These are phyloP conservation scores for Spondyliosoma cantharus DNA, from an alignment of 2,797 vertebrate species.

Conservation along the genomic window DNA sequence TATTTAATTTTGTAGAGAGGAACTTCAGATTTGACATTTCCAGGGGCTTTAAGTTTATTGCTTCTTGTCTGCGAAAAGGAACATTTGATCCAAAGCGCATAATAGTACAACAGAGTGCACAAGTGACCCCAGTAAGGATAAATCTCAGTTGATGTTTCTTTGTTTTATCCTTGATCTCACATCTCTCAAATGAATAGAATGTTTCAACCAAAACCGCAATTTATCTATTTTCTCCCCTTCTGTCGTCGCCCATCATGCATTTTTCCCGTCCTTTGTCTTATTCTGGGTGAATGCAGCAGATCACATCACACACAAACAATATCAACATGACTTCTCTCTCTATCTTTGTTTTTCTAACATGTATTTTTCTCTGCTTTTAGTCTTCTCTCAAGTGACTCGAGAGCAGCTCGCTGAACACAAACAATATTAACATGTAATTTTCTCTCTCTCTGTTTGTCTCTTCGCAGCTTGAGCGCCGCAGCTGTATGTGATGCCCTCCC, in stretches of 20 bases:
- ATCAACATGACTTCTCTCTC: conserved; percentile 46
- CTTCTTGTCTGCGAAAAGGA: conserved; percentile 7
- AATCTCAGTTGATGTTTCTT: conserved; percentile 4
- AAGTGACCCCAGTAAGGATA: conserved; percentile 12
- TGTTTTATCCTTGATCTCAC: conserved; percentile 28
- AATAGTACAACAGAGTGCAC: not conserved
- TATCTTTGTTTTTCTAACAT: conserved; percentile 32
- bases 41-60: not conserved
- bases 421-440: conserved; percentile 56
- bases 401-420: conserved; percentile 30
- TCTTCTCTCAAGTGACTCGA: conserved; percentile 38
- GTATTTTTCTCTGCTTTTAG: conserved; percentile 46
- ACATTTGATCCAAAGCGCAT: not conserved
- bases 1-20: conserved; percentile 21
- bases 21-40: conserved; percentile 3
- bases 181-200: conserved; percentile 31
- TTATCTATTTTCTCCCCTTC: conserved; percentile 21
- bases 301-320: conserved; percentile 45
- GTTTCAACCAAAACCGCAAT: conserved; percentile 30
- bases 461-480: conserved; percentile 63
- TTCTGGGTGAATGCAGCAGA: conserved; percentile 31
- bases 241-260: conserved; percentile 40
- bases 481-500: conserved; percentile 81
- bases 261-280: conserved; percentile 24
- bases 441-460: conserved; percentile 45